Evolutionary conservation across 1,140 invertebrate genomes (phyloP).

Genomic region (Drepana arcuata): DNA sequence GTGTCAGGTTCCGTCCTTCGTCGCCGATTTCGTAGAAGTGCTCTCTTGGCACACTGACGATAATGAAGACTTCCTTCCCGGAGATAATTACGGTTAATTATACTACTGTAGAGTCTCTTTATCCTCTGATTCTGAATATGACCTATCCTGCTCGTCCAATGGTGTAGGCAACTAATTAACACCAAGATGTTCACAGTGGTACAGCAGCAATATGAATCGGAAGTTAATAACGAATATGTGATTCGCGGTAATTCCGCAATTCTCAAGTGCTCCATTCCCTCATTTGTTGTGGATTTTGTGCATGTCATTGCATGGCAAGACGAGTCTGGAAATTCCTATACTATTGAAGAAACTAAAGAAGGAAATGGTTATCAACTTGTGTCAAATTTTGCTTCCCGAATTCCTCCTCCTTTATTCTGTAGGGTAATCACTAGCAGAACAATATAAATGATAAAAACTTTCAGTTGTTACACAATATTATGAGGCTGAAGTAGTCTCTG

Average conservation of each 20-base stretch:
- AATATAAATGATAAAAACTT: conserved; percentile 33
- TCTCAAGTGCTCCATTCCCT: conserved; percentile 92
- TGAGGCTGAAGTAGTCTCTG: conserved; percentile 92
- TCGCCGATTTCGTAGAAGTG: conserved; percentile 91
- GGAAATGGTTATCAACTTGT: conserved; percentile 69
- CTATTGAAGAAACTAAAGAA: conserved; percentile 75
- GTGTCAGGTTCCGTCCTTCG: conserved; percentile 93
- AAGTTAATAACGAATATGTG: conserved; percentile 93
- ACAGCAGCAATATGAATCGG: conserved; percentile 88
- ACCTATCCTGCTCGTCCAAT: too few relatives aligned
- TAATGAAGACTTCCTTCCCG: conserved; percentile 76
- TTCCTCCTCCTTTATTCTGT: conserved; percentile 13
- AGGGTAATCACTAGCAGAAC: conserved; percentile 2
- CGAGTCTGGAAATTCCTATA: conserved; percentile 74
- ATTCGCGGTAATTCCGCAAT: conserved; percentile 93
- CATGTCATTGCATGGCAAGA: conserved; percentile 91
- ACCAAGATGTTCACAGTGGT: conserved; percentile 77
- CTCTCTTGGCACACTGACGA: conserved; percentile 90
- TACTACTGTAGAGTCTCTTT: too few relatives aligned
- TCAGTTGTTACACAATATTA: conserved; percentile 93
- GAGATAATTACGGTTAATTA: conserved; percentile 78
- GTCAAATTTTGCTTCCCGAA: conserved; percentile 11
- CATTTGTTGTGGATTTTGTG: conserved; percentile 94
- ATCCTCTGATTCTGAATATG: too few relatives aligned
- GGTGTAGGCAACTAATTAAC: too few relatives aligned